Evolutionary conservation across 53 echinoderm and acorn worm species (phyloP).

Genomic region (Echinometra lucunter): DNA sequence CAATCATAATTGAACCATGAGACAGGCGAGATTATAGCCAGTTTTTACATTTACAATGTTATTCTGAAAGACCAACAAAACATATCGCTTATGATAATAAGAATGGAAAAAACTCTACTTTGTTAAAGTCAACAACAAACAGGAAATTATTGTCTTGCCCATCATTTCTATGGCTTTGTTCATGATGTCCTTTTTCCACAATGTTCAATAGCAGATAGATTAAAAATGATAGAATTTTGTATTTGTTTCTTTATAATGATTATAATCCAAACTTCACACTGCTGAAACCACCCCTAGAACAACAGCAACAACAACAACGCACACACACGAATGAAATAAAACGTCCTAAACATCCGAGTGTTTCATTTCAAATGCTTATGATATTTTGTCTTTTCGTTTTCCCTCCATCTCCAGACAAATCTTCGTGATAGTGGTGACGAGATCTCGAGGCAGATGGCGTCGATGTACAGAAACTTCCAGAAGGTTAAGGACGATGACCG

Average conservation of each 20-base stretch:
- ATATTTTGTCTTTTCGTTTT: background rate
- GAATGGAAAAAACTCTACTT: background rate
- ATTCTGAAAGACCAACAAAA: too few relatives aligned
- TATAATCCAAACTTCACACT: background rate
- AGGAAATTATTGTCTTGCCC: background rate
- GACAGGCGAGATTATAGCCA: background rate
- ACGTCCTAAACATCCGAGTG: too few relatives aligned
- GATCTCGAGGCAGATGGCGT: constrained; percentile 93
- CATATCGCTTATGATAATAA: background rate
- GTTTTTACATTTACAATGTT: too few relatives aligned
- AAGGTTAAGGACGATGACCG: constrained; percentile 91
- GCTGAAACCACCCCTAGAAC: background rate
- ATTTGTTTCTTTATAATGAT: background rate
- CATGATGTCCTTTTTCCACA: too few relatives aligned
- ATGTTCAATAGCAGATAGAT: too few relatives aligned
- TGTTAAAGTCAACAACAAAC: too few relatives aligned
- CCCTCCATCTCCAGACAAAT: constrained; percentile 75
- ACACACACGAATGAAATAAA: too few relatives aligned
- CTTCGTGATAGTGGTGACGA: constrained; percentile 87
- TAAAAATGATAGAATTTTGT: too few relatives aligned
- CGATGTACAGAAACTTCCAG: constrained; percentile 93
- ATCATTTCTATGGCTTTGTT: too few relatives aligned
- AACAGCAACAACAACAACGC: background rate
- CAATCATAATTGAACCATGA: background rate
- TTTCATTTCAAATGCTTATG: background rate